Evolutionary conservation across 2,888 invertebrate species (phyloP), one percentile per base, ranked within the genome.

Genomic region (Eulithis prunata): DNA sequence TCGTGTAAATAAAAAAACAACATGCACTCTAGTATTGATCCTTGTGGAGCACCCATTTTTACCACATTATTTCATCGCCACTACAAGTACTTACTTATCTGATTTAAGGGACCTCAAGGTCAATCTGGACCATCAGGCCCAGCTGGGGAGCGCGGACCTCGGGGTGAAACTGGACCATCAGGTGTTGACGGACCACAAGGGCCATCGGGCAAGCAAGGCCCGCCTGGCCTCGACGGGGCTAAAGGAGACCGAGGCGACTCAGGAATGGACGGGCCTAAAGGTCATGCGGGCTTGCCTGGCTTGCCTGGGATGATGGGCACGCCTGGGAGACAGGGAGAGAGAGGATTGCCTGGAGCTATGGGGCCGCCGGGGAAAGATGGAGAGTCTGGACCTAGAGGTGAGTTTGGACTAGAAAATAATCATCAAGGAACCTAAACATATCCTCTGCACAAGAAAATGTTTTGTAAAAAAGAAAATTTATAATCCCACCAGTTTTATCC

Each of bases 281-380:
- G 97, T 7, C 97, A 97, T 80, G 93, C 96, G 49, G 97, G 97
- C n/a, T 88, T 97, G 49, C 96, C 96, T 70, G 97, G 98, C 6
- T 85, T 97, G 45, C 97, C 97, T 77, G 98, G 98, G 21, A 89
- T 96, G 76, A 94, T 96, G 0, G 98, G 98, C 10, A 85, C 94
- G 0, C 94, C 93, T 6, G 96, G 96, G 8, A 81, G 93, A 7
- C 83, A 90, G 59, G 97, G 97, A 14, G 97, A 97, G 62, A 95
- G 95, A 75, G 97, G 97, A 3, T 87, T 89, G 49, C 92, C 93
- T 10, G 95, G 95, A 41, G 77, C 87, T 0, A 91, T 94, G 76
- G 98, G 98, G 38, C 87, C 94, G 1, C 95, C 96, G 21, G 97
- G 97, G 12, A 96, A 96, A 80, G 95, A 96, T 76, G 97, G 97